These are phyloP conservation scores for Branchellion lobata DNA, from an alignment of 2,888 invertebrate species.

Conservation along the genomic window DNA sequence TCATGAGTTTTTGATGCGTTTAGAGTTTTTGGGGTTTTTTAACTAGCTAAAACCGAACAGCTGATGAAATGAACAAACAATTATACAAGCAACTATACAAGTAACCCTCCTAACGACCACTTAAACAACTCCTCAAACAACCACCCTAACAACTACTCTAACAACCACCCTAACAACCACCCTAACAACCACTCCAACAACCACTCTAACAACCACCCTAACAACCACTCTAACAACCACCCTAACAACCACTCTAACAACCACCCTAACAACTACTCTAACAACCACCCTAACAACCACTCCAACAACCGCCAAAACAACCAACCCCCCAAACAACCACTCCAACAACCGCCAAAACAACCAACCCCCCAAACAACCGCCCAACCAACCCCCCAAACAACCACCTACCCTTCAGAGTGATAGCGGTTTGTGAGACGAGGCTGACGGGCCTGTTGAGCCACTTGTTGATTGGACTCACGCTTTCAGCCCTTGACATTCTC, in stretches of 20 bases:
- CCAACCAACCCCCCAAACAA: too few species aligned
- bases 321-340: not conserved
- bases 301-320: not conserved
- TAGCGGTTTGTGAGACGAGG: constrained; percentile 35
- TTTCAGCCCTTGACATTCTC: constrained; percentile 25
- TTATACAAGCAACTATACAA: not conserved
- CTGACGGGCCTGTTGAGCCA: constrained; percentile 32
- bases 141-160: too few species aligned
- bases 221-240: not conserved
- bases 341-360: not conserved
- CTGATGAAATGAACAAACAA: not conserved
- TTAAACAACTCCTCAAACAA: too few species aligned
- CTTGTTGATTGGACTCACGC: constrained; percentile 24
- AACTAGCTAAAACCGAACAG: not conserved
- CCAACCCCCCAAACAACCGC: not conserved
- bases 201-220: not conserved
- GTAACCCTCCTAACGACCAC: too few species aligned
- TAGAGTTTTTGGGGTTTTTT: not conserved
- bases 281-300: too few species aligned
- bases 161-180: too few species aligned
- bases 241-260: not conserved
- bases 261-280: not conserved
- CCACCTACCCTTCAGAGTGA: constrained; percentile 18
- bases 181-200: not conserved
- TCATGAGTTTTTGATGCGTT: not conserved